These are phyloP conservation scores for Strongylocentrotus purpuratus DNA, from an alignment of 35 echinoderm and acorn worm genomes.

Conservation along the genomic window DNA sequence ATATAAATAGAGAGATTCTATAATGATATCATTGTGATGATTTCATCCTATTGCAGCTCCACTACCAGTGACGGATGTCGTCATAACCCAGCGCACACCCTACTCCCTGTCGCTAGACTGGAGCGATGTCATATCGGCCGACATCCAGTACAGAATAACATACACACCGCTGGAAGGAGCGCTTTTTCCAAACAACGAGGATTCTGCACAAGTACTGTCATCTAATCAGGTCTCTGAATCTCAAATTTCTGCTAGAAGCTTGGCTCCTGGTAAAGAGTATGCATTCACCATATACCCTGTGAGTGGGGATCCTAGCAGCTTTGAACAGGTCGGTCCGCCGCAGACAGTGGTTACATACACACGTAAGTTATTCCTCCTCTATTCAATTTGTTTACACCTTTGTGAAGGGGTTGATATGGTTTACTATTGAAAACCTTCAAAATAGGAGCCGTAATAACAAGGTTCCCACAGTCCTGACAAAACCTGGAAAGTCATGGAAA, in stretches of 20 bases:
- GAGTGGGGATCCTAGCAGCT: not conserved
- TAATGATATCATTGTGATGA: no score
- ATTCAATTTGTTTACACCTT: not conserved
- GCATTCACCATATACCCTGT: not conserved
- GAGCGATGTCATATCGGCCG: not conserved
- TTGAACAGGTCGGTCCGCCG: not conserved
- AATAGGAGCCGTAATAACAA: no score
- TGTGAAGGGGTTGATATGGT: no score
- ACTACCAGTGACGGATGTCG: not conserved
- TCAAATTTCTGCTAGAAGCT: not conserved
- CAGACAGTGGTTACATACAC: slow-evolving; percentile 26
- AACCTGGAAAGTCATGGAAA: no score
- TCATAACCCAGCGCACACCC: not conserved
- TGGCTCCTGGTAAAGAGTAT: slow-evolving; percentile 11
- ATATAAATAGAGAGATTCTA: no score
- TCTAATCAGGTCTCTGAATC: not conserved
- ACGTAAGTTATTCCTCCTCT: not conserved
- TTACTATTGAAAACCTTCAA: no score
- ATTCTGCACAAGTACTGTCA: not conserved
- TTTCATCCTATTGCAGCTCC: not conserved
- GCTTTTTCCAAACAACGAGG: not conserved
- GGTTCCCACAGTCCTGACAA: no score
- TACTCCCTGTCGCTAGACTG: not conserved
- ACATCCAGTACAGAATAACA: not conserved
- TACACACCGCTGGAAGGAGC: not conserved